Evolutionary conservation across 2,113 vertebrate species (phyloP), one percentile per base, ranked within the genome.

Genomic region (Colinus virginianus): DNA sequence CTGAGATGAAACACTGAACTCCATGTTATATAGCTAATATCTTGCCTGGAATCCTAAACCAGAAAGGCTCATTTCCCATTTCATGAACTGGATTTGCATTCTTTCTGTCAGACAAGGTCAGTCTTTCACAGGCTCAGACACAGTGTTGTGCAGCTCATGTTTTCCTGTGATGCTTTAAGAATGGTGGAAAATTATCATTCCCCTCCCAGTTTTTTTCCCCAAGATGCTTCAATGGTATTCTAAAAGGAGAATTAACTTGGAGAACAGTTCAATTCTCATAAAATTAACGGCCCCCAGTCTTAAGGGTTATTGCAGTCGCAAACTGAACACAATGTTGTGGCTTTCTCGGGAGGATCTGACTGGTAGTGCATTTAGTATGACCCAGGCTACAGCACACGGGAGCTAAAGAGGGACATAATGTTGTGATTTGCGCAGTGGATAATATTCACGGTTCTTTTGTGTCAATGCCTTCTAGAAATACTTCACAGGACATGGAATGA

Each of bases 41-140:
- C 45, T 62, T 82, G 34, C 20, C 49, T 92, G 63, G 45, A 81
- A 30, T 66, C 40, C 58, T 59, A 78, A 88, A 3, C 1, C 46
- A 67, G 51, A 93, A 86, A 72, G 45, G 68, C 40, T 22, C n/a
- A 30, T 87, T 87, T 76, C 70, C 67, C 58, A 38, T 86, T 94
- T 56, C 36, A 55, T 62, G 5, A 36, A 43, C 12, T 66, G 25
- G 11, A 68, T 67, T 64, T 69, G 18, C 21, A 42, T 86, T 78
- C 46, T 56, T 83, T 78, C 62, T 81, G 23, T 45, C 21, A 69
- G 66, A 58, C 20, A 58, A 88, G 22, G 61, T 78, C 38, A 59
- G 0, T n/a, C 14, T 74, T 74, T 56, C 19, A 61, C 32, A 88
- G 56, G 19, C 48, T 75, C 1, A 5, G 23, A 40, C 40, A 84